These are phyloP conservation scores for Nowickia ferox DNA, from an alignment of 2,888 invertebrate genomes.

Conservation along the genomic window DNA sequence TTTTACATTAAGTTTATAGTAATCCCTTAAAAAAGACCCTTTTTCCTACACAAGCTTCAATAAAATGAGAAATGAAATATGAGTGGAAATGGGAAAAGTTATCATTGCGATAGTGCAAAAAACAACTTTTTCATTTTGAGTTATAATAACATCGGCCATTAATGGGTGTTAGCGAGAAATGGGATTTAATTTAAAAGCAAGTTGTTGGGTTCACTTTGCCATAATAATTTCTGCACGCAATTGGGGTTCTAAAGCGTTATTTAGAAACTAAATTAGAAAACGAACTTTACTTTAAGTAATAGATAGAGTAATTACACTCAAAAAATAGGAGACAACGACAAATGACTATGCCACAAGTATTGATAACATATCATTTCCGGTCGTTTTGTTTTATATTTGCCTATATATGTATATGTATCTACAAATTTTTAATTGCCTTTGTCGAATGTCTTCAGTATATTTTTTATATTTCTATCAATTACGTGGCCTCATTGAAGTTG, in stretches of 20 bases:
- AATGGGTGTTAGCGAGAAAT: not conserved
- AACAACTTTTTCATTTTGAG: constrained; percentile 3
- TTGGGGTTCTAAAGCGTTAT: constrained; percentile 52
- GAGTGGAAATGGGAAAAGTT: not conserved
- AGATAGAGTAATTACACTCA: constrained; percentile 25
- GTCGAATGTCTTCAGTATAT: no score
- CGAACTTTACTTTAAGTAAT: constrained; percentile 2
- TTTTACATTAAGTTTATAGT: constrained; percentile 62
- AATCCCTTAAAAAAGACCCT: constrained; percentile 43
- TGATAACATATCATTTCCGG: not conserved
- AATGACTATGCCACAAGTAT: not conserved
- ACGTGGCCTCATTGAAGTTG: not conserved
- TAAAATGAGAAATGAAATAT: not conserved
- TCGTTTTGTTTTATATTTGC: not conserved
- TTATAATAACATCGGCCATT: not conserved
- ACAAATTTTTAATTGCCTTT: no score
- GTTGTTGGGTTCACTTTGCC: constrained; percentile 34
- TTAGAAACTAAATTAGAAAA: constrained; percentile 49
- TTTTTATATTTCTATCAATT: not conserved
- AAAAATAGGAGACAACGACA: not conserved
- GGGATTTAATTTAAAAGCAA: not conserved
- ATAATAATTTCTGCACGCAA: constrained; percentile 70
- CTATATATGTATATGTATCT: not conserved
- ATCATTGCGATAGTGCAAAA: constrained; percentile 27
- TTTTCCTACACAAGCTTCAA: constrained; percentile 4